Evolutionary conservation across 2,888 invertebrate genomes (phyloP).

Genomic region (Dryobota labecula): DNA sequence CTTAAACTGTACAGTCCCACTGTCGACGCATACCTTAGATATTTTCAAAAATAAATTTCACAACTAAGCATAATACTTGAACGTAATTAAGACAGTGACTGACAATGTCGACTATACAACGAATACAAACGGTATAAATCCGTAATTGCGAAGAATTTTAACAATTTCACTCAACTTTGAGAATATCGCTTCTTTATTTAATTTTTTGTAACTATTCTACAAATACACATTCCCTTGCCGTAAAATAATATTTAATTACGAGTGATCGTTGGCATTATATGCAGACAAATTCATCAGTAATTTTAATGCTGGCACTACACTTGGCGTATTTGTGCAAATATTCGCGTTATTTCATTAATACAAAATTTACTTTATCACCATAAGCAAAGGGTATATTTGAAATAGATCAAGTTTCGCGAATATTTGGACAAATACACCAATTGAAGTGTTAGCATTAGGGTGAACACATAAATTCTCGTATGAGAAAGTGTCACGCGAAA

Average conservation of each 20-base stretch:
- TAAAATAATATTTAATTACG: neutral
- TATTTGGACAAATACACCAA: neutral
- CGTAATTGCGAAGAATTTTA: slow-evolving; percentile 43
- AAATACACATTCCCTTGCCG: neutral
- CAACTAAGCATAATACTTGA: slow-evolving; percentile 40
- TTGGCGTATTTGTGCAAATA: neutral
- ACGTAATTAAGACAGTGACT: slow-evolving; percentile 39
- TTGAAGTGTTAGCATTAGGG: neutral
- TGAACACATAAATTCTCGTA: neutral
- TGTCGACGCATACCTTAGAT: slow-evolving; percentile 25
- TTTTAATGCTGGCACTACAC: neutral
- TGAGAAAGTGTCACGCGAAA: neutral
- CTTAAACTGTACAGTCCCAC: neutral
- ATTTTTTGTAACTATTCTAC: neutral
- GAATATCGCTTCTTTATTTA: no score
- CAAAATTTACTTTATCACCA: neutral
- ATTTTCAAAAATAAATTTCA: slow-evolving; percentile 35
- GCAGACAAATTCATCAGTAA: neutral
- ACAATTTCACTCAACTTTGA: slow-evolving; percentile 30
- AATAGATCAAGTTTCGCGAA: no score
- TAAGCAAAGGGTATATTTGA: neutral
- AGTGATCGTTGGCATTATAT: neutral
- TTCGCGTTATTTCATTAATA: neutral
- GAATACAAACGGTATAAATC: slow-evolving; percentile 59
- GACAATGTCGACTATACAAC: slow-evolving; percentile 49